Conservation (phyloP, 2,797 vertebrate genomes). For the Simalia tracyae region DNA sequence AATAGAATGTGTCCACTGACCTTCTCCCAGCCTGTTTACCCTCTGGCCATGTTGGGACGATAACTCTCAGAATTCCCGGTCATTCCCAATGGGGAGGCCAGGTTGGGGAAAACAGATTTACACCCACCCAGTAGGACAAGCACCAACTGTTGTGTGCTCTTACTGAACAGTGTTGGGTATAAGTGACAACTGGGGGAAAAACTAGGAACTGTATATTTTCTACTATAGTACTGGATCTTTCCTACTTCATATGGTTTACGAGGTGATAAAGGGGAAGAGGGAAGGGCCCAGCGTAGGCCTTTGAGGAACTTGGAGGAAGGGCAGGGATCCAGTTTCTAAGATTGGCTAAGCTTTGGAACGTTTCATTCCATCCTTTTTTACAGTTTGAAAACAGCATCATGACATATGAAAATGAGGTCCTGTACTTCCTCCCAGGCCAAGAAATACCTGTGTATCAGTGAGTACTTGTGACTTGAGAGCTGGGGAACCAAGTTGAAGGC, state of each 20-base stretch:
- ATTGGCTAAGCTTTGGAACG: not conserved
- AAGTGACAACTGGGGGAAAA: not conserved
- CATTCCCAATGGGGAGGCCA: not conserved
- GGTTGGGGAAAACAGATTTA: not conserved
- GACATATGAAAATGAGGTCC: conserved; percentile 65
- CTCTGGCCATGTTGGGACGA: not conserved
- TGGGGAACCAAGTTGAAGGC: not conserved
- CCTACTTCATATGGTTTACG: not conserved
- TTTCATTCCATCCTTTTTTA: not conserved
- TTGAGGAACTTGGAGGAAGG: not conserved
- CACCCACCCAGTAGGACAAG: not conserved
- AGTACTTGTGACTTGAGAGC: conserved; percentile 26
- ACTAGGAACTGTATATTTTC: not conserved
- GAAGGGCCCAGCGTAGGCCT: not conserved
- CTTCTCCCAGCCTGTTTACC: not conserved
- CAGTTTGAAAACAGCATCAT: conserved; percentile 59
- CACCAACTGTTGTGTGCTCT: not conserved
- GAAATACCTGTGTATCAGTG: conserved; percentile 55
- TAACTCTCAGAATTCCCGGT: not conserved
- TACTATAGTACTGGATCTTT: not conserved
- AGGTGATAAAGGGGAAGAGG: not conserved
- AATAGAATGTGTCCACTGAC: not conserved
- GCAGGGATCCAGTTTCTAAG: not conserved
- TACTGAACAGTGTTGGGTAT: not conserved
- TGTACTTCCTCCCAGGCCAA: conserved; percentile 57